A percentile compares a stretch with the other conserved stretches of the same genome.
These are phyloP conservation scores for Sarcophaga carnaria DNA, from an alignment of 2,888 invertebrate genomes.

Conservation along the genomic window DNA sequence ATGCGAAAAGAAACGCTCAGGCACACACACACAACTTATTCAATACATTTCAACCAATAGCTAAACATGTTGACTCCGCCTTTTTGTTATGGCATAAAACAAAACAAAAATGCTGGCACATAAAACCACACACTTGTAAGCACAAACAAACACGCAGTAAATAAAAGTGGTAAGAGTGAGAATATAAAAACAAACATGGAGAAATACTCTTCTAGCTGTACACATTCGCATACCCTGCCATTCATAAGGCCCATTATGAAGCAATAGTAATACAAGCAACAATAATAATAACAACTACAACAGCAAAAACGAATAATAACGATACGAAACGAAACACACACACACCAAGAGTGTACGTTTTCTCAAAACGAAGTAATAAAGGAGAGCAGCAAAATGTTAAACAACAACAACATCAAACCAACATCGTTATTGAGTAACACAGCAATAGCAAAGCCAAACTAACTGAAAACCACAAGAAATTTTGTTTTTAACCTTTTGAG, in stretches of 20 bases:
- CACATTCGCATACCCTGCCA: too few species aligned
- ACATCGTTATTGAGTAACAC: neutral
- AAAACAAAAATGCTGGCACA: slow-evolving; percentile 43
- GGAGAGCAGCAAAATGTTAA: neutral
- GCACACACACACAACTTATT: too few species aligned
- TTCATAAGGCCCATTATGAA: too few species aligned
- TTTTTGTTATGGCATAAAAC: slow-evolving; percentile 70
- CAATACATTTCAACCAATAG: slow-evolving; percentile 77
- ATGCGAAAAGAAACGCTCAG: slow-evolving; percentile 35
- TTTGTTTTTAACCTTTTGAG: neutral
- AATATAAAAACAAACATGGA: slow-evolving; percentile 6
- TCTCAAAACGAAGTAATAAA: neutral
- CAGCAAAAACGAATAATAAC: slow-evolving; percentile 5
- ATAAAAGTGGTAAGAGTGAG: neutral
- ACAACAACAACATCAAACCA: neutral
- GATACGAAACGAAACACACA: neutral
- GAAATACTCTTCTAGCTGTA: neutral
- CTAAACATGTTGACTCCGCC: slow-evolving; percentile 79
- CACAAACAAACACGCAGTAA: slow-evolving; percentile 7
- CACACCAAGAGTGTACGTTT: neutral
- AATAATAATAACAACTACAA: neutral
- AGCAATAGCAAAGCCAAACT: neutral
- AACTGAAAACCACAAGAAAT: neutral
- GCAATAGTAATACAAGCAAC: neutral
- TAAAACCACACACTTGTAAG: neutral